Conservation (phyloP, 2,797 vertebrate species). For the Capromys pilorides region DNA sequence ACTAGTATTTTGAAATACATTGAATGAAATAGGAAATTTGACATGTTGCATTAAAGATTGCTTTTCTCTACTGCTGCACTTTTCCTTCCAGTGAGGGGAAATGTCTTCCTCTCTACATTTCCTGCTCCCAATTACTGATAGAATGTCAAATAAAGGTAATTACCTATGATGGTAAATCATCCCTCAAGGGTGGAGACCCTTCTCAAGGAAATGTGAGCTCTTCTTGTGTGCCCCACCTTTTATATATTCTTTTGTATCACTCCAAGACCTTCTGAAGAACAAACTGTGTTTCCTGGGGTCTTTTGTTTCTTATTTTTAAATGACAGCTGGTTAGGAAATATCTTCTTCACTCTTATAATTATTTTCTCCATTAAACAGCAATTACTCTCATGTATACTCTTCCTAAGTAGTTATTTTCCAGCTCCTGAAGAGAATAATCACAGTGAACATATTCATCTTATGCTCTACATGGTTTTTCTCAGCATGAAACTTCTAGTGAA, state of each 20-base stretch:
- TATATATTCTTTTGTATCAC: neutral
- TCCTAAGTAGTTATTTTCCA: slow-evolving; percentile 75
- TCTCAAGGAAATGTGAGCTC: neutral
- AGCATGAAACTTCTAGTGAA: slow-evolving; percentile 59
- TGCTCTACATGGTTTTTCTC: slow-evolving; percentile 55
- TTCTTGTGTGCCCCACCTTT: neutral
- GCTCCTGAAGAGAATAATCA: slow-evolving; percentile 68
- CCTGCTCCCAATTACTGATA: neutral
- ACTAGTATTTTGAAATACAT: neutral
- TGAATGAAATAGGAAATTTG: slow-evolving; percentile 11
- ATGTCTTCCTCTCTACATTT: neutral
- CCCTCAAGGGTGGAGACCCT: neutral
- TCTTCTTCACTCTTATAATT: slow-evolving; percentile 69
- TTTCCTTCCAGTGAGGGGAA: neutral
- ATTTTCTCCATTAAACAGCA: slow-evolving; percentile 75
- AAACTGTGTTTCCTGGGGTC: neutral
- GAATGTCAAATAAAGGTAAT: slow-evolving; percentile 4
- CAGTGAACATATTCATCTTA: slow-evolving; percentile 56
- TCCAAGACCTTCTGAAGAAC: slow-evolving; percentile 43
- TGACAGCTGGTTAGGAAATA: slow-evolving; percentile 70
- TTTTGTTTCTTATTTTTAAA: slow-evolving; percentile 70
- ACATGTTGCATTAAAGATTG: neutral
- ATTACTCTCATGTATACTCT: slow-evolving; percentile 67
- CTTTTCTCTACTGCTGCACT: neutral
- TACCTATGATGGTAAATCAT: neutral